phyloP scores from a whole-genome alignment of 2,113 vertebrate species.

The Hydrolagus affinis region DNA sequence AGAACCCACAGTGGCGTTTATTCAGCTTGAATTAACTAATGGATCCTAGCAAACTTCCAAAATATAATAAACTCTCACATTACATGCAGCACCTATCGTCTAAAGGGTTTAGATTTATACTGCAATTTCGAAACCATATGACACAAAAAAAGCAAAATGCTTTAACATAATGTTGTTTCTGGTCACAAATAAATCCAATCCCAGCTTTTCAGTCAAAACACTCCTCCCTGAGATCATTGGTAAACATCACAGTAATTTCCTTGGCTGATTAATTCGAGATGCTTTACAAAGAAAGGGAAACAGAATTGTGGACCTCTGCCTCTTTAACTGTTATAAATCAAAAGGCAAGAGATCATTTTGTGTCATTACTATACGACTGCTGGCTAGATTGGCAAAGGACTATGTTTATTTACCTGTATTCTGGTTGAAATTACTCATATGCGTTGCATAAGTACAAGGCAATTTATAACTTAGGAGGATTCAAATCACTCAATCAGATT shows the following conservation, averaged over 20 bases:
- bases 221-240: neutral
- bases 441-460: no score
- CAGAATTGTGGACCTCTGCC: no score
- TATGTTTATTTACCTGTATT: no score
- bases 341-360: no score
- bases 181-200: neutral
- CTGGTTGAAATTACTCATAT: no score
- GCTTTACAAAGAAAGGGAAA: neutral
- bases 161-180: neutral
- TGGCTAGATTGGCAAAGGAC: no score
- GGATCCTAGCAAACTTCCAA: conserved; percentile 41
- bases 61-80: neutral
- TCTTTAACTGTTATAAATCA: no score
- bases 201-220: neutral
- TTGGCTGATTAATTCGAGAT: neutral
- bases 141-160: neutral
- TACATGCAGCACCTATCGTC: neutral
- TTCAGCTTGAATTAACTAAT: conserved; percentile 52
- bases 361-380: no score
- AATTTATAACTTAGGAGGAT: no score
- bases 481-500: no score
- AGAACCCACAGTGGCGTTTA: conserved; percentile 41
- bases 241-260: neutral
- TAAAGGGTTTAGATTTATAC: neutral
- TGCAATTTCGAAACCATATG: neutral